These are phyloP conservation scores for Trididemnum clinides DNA, from an alignment of 23 tunicate species.

Conservation along the genomic window DNA sequence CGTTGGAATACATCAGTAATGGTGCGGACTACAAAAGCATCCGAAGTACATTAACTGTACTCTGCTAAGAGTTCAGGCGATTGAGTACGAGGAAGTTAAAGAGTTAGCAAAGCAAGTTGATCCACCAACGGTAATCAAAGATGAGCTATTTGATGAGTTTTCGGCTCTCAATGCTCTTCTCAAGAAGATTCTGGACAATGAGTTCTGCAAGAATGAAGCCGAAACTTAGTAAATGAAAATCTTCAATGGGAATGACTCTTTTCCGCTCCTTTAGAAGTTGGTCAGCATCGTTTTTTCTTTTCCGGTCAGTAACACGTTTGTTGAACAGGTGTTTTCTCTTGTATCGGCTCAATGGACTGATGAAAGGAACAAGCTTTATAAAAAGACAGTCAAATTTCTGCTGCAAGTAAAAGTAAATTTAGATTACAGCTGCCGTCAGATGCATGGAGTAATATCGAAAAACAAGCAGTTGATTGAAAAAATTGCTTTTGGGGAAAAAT, in stretches of 20 bases:
- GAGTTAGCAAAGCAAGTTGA: slow-evolving; percentile 17
- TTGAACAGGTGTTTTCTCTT: background rate
- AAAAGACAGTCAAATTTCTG: too few relatives aligned
- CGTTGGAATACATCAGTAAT: slow-evolving; percentile 20
- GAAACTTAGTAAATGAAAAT: background rate
- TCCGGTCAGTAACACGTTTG: background rate
- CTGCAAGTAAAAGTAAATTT: too few relatives aligned
- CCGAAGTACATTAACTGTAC: background rate
- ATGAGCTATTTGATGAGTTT: slow-evolving; percentile 16
- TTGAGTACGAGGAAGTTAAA: slow-evolving; percentile 7
- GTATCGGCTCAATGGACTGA: background rate
- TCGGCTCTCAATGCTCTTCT: background rate
- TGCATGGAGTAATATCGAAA: background rate
- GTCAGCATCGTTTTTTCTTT: too few relatives aligned
- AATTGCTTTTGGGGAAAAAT: background rate
- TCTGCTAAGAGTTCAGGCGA: slow-evolving; percentile 10
- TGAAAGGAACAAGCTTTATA: background rate
- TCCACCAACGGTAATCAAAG: background rate
- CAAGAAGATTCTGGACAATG: too few relatives aligned
- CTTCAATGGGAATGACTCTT: too few relatives aligned
- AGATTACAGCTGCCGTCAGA: background rate
- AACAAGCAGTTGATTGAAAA: background rate
- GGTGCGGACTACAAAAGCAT: background rate
- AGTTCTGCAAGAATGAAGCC: background rate
- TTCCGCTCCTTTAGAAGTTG: too few relatives aligned